phyloP scores from a whole-genome alignment of 2,113 vertebrate genomes.

The Semnornis frantzii region DNA sequence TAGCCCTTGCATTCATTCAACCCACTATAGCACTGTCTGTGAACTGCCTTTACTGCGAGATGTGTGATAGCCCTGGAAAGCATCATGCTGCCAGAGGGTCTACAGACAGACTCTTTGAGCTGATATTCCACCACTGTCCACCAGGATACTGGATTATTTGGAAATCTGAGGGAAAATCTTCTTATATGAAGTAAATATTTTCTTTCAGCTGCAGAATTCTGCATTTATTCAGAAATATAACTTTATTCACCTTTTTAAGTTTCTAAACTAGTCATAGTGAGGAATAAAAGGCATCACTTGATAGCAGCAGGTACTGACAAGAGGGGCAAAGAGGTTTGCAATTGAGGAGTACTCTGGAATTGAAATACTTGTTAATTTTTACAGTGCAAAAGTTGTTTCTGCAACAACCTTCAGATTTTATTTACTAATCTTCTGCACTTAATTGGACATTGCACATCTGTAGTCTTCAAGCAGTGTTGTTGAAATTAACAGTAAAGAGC shows the following conservation, averaged over 20 bases:
- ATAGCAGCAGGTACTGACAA: not conserved
- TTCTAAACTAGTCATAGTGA: not conserved
- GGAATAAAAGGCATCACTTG: not conserved
- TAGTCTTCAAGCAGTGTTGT: not conserved
- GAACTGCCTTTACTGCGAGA: not conserved
- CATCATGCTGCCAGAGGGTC: fast-evolving
- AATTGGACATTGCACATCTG: not conserved
- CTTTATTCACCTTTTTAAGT: not conserved
- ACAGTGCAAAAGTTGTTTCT: not conserved
- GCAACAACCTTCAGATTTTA: not conserved
- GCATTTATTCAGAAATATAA: not conserved
- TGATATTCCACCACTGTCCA: not conserved
- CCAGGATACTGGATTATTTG: not conserved
- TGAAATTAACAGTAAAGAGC: conserved; percentile 3
- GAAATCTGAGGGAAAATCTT: not conserved
- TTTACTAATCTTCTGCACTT: not conserved
- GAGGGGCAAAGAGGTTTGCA: not conserved
- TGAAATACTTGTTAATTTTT: not conserved
- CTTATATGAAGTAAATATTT: not conserved
- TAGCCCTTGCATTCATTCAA: not conserved
- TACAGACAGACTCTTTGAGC: fast-evolving
- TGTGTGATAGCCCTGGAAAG: not conserved
- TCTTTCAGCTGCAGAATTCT: not conserved
- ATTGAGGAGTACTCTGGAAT: not conserved
- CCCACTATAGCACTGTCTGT: fast-evolving